Percentiles rank a stretch among this genome's conserved stretches.
These are phyloP conservation scores for Triplophysa bombifrons DNA, from an alignment of 2,797 vertebrate species.

Conservation along the genomic window DNA sequence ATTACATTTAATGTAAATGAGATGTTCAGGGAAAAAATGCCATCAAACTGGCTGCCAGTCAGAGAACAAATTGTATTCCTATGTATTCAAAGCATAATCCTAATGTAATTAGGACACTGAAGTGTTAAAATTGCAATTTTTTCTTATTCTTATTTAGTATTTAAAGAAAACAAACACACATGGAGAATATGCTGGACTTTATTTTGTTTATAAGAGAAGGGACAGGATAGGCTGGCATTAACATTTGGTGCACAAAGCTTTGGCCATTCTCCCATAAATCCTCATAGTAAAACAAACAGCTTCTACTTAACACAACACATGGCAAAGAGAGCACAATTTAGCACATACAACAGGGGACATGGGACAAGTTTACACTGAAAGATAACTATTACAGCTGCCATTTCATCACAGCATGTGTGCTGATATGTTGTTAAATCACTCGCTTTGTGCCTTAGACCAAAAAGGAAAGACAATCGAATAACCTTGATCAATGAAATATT, in stretches of 20 bases:
- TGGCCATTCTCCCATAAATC: conserved; percentile 47
- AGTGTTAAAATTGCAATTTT: too few relatives aligned
- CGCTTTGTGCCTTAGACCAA: conserved; percentile 9
- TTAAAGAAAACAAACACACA: conserved; percentile 25
- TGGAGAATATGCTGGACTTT: conserved; percentile 64
- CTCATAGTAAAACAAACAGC: conserved; percentile 45
- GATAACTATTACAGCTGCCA: conserved; percentile 37
- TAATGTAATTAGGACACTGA: neutral
- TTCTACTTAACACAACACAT: conserved; percentile 51
- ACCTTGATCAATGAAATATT: conserved; percentile 2
- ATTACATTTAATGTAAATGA: neutral
- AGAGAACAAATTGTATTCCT: too few relatives aligned
- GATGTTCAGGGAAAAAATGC: too few relatives aligned
- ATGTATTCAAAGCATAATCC: neutral
- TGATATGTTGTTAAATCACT: conserved; percentile 9
- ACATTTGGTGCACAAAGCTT: conserved; percentile 57
- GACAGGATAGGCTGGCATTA: conserved; percentile 58
- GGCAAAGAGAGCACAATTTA: conserved; percentile 44
- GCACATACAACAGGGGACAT: conserved; percentile 36
- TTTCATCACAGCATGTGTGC: conserved; percentile 36
- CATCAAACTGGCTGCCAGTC: neutral
- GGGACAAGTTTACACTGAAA: conserved; percentile 13
- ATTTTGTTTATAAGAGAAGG: conserved; percentile 60
- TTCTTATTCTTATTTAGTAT: neutral
- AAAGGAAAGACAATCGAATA: conserved; percentile 20